phyloP scores from a whole-genome alignment of 2,888 invertebrate species.

The Crocallis elinguaria region DNA sequence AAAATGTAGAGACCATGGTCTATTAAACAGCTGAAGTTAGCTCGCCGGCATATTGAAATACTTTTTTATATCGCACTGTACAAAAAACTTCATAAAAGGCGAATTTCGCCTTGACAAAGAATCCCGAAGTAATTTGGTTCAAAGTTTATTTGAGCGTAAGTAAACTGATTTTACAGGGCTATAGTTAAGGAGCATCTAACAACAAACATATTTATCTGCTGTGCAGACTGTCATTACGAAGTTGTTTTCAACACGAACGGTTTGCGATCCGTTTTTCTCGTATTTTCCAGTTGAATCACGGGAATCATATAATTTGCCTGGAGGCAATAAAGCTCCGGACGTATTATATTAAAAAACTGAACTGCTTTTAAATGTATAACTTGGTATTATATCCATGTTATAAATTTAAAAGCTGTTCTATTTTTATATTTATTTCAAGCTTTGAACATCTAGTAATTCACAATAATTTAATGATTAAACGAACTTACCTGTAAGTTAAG shows the following conservation, averaged over 20 bases:
- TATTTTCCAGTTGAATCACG: constrained; percentile 42
- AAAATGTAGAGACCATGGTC: constrained; percentile 13
- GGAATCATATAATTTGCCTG: constrained; percentile 44
- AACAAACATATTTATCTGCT: constrained; percentile 22
- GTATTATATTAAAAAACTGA: background rate
- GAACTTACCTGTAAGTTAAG: no score
- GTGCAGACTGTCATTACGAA: constrained; percentile 32
- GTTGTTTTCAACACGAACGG: constrained; percentile 41
- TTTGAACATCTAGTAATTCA: no score
- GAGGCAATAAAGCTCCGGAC: constrained; percentile 29
- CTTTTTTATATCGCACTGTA: constrained; percentile 12
- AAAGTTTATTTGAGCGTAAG: constrained; percentile 34
- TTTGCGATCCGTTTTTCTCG: constrained; percentile 38
- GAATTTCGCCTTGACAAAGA: constrained; percentile 26
- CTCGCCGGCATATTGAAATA: constrained; percentile 10
- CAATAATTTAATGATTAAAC: no score
- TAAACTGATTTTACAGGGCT: constrained; percentile 27
- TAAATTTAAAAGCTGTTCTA: no score
- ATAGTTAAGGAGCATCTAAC: constrained; percentile 11
- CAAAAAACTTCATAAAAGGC: constrained; percentile 19
- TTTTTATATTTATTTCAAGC: no score
- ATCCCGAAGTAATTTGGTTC: constrained; percentile 32
- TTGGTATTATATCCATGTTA: no score
- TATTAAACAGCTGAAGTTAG: constrained; percentile 11
- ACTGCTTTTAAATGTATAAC: background rate